Conservation (phyloP, 1,140 invertebrate species). For the Holotrichia oblita region DNA sequence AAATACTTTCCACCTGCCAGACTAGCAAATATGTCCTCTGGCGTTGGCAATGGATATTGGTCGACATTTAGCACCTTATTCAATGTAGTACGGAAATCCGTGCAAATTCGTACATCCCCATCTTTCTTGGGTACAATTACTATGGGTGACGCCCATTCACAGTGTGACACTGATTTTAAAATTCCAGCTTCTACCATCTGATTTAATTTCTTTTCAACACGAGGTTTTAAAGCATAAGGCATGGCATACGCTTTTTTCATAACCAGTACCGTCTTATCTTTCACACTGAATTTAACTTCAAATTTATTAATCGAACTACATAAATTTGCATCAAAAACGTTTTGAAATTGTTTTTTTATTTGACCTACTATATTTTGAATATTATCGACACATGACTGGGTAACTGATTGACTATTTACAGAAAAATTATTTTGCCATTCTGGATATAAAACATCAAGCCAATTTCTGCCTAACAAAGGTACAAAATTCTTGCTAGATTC, state of each 20-base stretch:
- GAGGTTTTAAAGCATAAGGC: slow-evolving; percentile 40
- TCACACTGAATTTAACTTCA: slow-evolving; percentile 37
- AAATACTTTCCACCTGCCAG: slow-evolving; percentile 30
- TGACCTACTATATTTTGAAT: slow-evolving; percentile 20
- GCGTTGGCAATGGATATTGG: slow-evolving; percentile 38
- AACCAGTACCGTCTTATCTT: slow-evolving; percentile 30
- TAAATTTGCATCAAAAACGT: slow-evolving; percentile 40
- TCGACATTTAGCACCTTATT: slow-evolving; percentile 41
- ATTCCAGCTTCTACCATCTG: slow-evolving; percentile 39
- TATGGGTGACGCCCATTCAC: slow-evolving; percentile 51
- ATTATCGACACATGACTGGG: background rate
- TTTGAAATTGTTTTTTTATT: slow-evolving; percentile 11
- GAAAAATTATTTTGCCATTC: slow-evolving; percentile 34
- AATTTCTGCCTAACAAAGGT: slow-evolving; percentile 19
- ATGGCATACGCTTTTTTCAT: slow-evolving; percentile 38
- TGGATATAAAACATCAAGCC: slow-evolving; percentile 25
- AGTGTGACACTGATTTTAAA: slow-evolving; percentile 35
- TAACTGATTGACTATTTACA: slow-evolving; percentile 1
- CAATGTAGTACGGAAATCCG: slow-evolving; percentile 37
- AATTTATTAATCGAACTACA: slow-evolving; percentile 40
- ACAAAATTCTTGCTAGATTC: slow-evolving; percentile 32
- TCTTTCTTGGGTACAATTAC: background rate
- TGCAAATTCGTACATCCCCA: slow-evolving; percentile 48
- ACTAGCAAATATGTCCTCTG: slow-evolving; percentile 44
- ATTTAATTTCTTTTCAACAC: slow-evolving; percentile 31